Percentiles rank a stretch among this genome's conserved stretches.
Evolutionary conservation across 1,140 invertebrate species (phyloP).

Genomic region (Geopemphigus sp.): DNA sequence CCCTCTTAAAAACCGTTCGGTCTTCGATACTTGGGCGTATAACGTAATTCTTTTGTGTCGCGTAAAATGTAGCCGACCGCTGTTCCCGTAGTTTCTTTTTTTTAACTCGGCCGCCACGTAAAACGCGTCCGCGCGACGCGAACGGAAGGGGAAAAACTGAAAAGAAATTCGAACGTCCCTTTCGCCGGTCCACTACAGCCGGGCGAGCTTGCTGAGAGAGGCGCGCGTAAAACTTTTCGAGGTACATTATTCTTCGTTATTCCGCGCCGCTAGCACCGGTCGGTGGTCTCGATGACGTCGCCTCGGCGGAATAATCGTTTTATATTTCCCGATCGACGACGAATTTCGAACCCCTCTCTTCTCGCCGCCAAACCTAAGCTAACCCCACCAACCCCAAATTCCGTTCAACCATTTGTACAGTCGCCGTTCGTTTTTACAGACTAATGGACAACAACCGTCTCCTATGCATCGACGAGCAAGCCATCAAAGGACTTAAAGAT

Average conservation of each 20-base stretch:
- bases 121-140: not conserved
- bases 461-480: slow-evolving; percentile 86
- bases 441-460: slow-evolving; percentile 92
- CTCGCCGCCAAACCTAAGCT: too few species aligned
- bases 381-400: too few species aligned
- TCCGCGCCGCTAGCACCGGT: not conserved
- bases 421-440: slow-evolving; percentile 61
- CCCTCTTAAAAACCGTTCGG: slow-evolving; percentile 12
- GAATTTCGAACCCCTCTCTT: too few species aligned
- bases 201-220: not conserved
- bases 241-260: slow-evolving; percentile 38
- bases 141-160: too few species aligned
- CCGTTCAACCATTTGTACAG: slow-evolving; percentile 12
- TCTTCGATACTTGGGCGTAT: not conserved
- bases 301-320: slow-evolving; percentile 6
- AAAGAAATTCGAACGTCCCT: slow-evolving; percentile 3
- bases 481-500: slow-evolving; percentile 77
- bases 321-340: slow-evolving; percentile 26
- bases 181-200: not conserved
- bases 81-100: not conserved
- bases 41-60: slow-evolving; percentile 6
- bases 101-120: slow-evolving; percentile 27
- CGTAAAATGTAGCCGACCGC: slow-evolving; percentile 1
- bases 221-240: slow-evolving; percentile 29
- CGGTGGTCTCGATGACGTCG: slow-evolving; percentile 3